Conservation (phyloP, 23 tunicate species). For the Styela clava region DNA sequence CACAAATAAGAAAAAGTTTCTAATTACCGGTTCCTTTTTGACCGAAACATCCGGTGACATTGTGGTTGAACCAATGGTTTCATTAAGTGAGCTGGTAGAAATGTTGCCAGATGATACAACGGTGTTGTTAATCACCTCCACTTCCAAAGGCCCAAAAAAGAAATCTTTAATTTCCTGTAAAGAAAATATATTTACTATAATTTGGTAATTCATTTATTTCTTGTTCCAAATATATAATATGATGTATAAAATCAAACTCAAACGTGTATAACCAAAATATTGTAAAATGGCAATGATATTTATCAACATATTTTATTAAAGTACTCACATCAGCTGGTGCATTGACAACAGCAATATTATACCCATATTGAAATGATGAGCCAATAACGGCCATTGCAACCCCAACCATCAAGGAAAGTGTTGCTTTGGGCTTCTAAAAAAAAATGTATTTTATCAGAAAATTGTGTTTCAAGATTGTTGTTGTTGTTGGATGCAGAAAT, state of each 20-base stretch:
- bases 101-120: background rate
- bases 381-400: slow-evolving; percentile 89
- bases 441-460: too few relatives aligned
- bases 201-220: too few relatives aligned
- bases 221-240: too few relatives aligned
- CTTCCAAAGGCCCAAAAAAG: slow-evolving; percentile 32
- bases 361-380: slow-evolving; percentile 91
- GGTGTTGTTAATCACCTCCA: background rate
- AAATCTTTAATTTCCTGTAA: slow-evolving; percentile 57
- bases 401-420: slow-evolving; percentile 70
- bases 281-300: too few relatives aligned
- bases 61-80: background rate
- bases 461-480: too few relatives aligned
- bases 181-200: too few relatives aligned
- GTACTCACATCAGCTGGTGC: slow-evolving; percentile 92
- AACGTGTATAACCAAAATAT: too few relatives aligned
- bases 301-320: background rate
- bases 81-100: background rate
- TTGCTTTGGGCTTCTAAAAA: slow-evolving; percentile 67
- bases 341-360: slow-evolving; percentile 96
- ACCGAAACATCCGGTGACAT: background rate
- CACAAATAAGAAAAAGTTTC: too few relatives aligned
- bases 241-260: too few relatives aligned
- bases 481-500: too few relatives aligned
- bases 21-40: background rate